These are phyloP conservation scores for Trichoplusia ni DNA, from an alignment of 1,140 invertebrate genomes.

Conservation along the genomic window DNA sequence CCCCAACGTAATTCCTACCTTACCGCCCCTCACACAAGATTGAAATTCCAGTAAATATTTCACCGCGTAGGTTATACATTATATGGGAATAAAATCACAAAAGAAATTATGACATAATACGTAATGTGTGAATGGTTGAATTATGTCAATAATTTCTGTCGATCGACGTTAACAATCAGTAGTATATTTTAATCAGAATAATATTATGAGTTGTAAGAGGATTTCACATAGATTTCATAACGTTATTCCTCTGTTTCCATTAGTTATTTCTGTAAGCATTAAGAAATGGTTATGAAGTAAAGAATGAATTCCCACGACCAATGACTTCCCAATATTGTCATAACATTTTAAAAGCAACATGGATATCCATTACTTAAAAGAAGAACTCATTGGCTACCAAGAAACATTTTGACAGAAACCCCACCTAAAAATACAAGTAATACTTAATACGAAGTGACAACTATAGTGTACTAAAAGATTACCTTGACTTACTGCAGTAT, in stretches of 20 bases:
- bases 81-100: conserved; percentile 25
- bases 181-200: background rate
- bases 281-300: too few relatives aligned
- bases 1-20: background rate
- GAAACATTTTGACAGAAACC: too few relatives aligned
- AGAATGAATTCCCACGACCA: too few relatives aligned
- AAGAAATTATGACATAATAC: conserved; percentile 33
- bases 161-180: conserved; percentile 16
- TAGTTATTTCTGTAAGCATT: too few relatives aligned
- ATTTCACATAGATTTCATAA: too few relatives aligned
- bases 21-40: background rate
- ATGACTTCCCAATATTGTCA: too few relatives aligned
- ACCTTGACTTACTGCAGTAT: background rate
- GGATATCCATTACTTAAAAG: too few relatives aligned
- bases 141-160: conserved; percentile 23
- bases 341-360: too few relatives aligned
- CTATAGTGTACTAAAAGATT: background rate
- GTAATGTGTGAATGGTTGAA: conserved; percentile 32
- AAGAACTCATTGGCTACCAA: too few relatives aligned
- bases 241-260: too few relatives aligned
- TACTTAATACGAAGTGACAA: background rate
- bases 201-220: background rate
- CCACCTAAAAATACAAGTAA: too few relatives aligned
- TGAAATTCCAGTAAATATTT: background rate
- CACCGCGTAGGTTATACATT: conserved; percentile 2